phyloP scores from a whole-genome alignment of 2,113 vertebrate genomes.

The Erythrolamprus reginae region DNA sequence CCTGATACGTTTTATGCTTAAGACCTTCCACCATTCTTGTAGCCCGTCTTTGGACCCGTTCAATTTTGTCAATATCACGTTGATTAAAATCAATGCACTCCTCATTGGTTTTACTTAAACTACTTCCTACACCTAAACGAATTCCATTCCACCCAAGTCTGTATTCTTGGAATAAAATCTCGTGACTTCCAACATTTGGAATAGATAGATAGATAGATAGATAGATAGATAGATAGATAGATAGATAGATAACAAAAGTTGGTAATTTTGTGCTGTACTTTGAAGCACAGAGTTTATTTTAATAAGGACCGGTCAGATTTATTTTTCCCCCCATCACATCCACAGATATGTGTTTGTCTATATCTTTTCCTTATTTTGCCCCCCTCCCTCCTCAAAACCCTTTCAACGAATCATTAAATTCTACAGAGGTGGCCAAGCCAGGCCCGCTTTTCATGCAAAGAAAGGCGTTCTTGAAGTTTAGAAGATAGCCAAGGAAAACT shows the following conservation, averaged over 20 bases:
- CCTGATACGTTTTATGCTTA: too few species aligned
- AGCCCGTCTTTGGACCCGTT: too few species aligned
- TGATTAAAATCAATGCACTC: not conserved
- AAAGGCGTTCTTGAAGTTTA: slow-evolving; percentile 83
- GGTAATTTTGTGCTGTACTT: not conserved
- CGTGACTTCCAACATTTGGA: not conserved
- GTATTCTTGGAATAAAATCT: not conserved
- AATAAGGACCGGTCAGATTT: slow-evolving; percentile 58
- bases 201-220: not conserved
- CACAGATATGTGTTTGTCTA: slow-evolving; percentile 40
- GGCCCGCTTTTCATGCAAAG: slow-evolving; percentile 77
- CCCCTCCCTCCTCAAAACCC: slow-evolving; percentile 42
- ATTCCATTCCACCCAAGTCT: not conserved
- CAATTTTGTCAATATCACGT: too few species aligned
- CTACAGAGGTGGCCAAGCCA: slow-evolving; percentile 81
- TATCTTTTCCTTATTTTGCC: not conserved
- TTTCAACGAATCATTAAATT: slow-evolving; percentile 81
- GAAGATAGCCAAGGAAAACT: slow-evolving; percentile 82
- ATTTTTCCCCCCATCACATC: slow-evolving; percentile 40
- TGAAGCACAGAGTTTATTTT: not conserved
- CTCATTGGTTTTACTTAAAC: not conserved
- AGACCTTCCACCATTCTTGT: too few species aligned
- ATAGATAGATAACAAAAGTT: not conserved
- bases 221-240: not conserved
- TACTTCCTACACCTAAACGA: not conserved